phyloP scores from a whole-genome alignment of 2,888 invertebrate species.

The Smittia sp. region DNA sequence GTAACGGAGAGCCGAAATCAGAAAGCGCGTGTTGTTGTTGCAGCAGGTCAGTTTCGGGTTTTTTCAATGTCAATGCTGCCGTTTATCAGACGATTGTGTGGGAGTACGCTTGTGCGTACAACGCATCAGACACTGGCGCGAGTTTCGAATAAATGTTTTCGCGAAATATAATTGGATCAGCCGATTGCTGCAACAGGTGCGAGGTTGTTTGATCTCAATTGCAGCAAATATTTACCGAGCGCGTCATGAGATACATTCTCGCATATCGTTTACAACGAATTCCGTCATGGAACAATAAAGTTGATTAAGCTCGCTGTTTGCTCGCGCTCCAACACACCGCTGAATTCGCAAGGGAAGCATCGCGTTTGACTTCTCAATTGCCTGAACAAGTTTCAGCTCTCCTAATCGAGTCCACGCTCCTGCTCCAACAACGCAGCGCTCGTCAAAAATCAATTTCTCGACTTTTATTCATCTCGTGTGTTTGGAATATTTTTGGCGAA shows the following conservation, averaged over 20 bases:
- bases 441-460: no score
- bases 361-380: no score
- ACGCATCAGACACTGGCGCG: background rate
- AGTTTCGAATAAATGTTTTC: background rate
- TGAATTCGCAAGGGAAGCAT: no score
- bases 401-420: no score
- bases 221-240: background rate
- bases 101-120: background rate
- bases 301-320: slow-evolving; percentile 31
- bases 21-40: slow-evolving; percentile 30
- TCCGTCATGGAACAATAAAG: slow-evolving; percentile 26
- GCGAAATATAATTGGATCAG: background rate
- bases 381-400: no score
- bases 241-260: background rate
- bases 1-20: slow-evolving; percentile 16
- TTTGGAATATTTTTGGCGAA: no score
- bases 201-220: background rate
- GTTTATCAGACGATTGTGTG: background rate
- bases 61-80: background rate
- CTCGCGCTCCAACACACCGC: background rate
- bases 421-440: no score
- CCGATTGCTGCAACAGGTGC: slow-evolving; percentile 8
- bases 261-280: slow-evolving; percentile 16
- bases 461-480: no score
- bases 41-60: slow-evolving; percentile 34